phyloP scores from a whole-genome alignment of 35 echinoderm and acorn worm species.

The Anneissia japonica region DNA sequence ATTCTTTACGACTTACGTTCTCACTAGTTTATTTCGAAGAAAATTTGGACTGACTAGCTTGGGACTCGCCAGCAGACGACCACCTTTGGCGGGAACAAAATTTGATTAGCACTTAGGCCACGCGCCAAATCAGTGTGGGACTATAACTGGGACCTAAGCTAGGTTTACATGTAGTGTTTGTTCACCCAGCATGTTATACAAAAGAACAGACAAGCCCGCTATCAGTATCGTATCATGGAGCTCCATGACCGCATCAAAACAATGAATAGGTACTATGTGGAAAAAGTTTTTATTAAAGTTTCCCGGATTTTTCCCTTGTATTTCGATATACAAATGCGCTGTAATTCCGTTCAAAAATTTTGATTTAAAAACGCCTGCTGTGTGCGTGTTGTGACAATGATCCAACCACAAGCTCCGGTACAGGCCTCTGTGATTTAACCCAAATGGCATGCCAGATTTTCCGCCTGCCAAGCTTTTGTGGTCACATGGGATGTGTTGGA shows the following conservation, averaged over 20 bases:
- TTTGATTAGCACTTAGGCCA: conserved; percentile 1
- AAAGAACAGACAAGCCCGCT: not conserved
- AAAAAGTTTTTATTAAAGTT: not conserved
- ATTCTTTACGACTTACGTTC: too few species aligned
- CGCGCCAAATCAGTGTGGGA: not conserved
- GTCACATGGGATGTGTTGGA: not conserved
- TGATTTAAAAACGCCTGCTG: not conserved
- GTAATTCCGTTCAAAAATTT: not conserved
- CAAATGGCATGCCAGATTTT: not conserved
- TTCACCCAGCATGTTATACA: not conserved
- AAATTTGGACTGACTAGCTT: not conserved
- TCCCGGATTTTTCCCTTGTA: not conserved
- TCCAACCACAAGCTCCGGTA: not conserved
- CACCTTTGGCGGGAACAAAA: not conserved
- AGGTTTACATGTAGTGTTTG: not conserved
- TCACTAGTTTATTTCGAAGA: not conserved
- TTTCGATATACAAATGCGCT: too few species aligned
- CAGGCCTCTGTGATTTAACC: not conserved
- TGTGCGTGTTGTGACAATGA: not conserved
- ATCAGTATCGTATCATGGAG: too few species aligned
- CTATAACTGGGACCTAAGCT: not conserved
- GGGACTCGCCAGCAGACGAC: not conserved
- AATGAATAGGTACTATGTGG: not conserved
- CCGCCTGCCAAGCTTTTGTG: not conserved
- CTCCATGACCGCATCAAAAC: not conserved